Evolutionary conservation across 1,140 invertebrate species (phyloP).

Genomic region (Drosophila miranda): DNA sequence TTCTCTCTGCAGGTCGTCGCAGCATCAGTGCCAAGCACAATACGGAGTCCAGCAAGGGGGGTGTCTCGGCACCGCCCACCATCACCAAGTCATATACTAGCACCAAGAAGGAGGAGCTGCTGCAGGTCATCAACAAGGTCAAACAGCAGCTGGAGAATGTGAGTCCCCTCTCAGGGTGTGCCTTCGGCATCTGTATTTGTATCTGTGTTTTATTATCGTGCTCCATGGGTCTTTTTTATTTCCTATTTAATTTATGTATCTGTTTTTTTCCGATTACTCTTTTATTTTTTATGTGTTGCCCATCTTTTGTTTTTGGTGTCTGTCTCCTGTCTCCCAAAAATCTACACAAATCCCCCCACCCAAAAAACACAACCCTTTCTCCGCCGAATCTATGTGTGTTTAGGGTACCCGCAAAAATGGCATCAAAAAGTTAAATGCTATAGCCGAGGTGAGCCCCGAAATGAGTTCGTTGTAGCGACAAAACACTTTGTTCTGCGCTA

Average conservation of each 20-base stretch:
- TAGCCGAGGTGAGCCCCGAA: constrained; percentile 73
- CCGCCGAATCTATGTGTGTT: constrained; percentile 29
- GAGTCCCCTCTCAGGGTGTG: constrained; percentile 79
- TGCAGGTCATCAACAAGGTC: constrained; percentile 93
- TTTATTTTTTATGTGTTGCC: constrained; percentile 57
- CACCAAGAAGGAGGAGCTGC: constrained; percentile 91
- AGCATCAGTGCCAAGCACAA: constrained; percentile 82
- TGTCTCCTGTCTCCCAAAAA: constrained; percentile 29
- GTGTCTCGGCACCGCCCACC: constrained; percentile 78
- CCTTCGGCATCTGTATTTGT: constrained; percentile 10
- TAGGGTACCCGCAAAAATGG: constrained; percentile 78
- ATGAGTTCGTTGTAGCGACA: constrained; percentile 25
- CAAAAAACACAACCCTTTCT: constrained; percentile 15
- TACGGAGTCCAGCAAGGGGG: constrained; percentile 78
- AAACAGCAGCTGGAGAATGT: constrained; percentile 94
- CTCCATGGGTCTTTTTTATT: constrained; percentile 16
- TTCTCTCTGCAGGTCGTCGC: constrained; percentile 63
- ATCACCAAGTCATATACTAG: constrained; percentile 85
- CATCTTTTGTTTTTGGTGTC: constrained; percentile 65
- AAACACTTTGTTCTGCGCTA: constrained; percentile 2
- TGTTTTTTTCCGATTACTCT: constrained; percentile 43
- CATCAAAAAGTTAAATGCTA: constrained; percentile 74
- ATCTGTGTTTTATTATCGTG: constrained; percentile 10
- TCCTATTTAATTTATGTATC: constrained; percentile 33
- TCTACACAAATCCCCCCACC: constrained; percentile 11